A percentile compares a stretch with the other conserved stretches of the same genome.
phyloP scores from a whole-genome alignment of 2,113 vertebrate species.

The Gallinago undulata region DNA sequence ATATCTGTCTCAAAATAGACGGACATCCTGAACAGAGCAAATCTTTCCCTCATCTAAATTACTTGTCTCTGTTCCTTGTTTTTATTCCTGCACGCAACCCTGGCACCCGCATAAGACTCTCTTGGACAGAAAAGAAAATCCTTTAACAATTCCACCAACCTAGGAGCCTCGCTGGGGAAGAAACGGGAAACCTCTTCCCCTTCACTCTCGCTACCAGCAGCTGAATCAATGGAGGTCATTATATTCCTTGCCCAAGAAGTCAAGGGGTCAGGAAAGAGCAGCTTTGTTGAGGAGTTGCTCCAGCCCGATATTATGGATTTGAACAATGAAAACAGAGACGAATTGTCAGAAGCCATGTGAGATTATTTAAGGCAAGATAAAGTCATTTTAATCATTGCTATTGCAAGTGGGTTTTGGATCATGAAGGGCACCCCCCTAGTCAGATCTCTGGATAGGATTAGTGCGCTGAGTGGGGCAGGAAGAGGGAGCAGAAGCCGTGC shows the following conservation, averaged over 20 bases:
- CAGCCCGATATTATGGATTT: neutral
- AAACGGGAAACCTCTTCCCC: slow-evolving; percentile 58
- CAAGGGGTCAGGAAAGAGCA: slow-evolving; percentile 60
- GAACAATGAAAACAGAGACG: slow-evolving; percentile 45
- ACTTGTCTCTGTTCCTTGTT: slow-evolving; percentile 31
- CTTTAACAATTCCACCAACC: slow-evolving; percentile 30
- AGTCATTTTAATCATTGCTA: slow-evolving; percentile 46
- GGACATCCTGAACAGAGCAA: neutral
- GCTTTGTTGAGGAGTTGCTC: slow-evolving; percentile 43
- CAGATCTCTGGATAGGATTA: slow-evolving; percentile 20
- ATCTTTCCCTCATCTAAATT: neutral
- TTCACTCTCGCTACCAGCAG: slow-evolving; percentile 20
- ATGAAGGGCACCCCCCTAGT: neutral
- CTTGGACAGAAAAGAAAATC: slow-evolving; percentile 52
- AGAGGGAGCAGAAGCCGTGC: neutral
- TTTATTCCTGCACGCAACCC: neutral
- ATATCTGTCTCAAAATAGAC: neutral
- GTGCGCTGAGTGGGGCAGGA: neutral
- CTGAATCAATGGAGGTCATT: slow-evolving; percentile 68
- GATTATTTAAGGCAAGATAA: slow-evolving; percentile 70
- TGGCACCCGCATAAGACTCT: neutral
- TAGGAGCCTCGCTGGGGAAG: slow-evolving; percentile 5
- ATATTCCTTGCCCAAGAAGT: slow-evolving; percentile 51
- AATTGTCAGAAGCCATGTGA: slow-evolving; percentile 61
- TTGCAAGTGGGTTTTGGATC: slow-evolving; percentile 48